Conservation (phyloP, 1,140 invertebrate species). For the Gonioctena quinquepunctata region DNA sequence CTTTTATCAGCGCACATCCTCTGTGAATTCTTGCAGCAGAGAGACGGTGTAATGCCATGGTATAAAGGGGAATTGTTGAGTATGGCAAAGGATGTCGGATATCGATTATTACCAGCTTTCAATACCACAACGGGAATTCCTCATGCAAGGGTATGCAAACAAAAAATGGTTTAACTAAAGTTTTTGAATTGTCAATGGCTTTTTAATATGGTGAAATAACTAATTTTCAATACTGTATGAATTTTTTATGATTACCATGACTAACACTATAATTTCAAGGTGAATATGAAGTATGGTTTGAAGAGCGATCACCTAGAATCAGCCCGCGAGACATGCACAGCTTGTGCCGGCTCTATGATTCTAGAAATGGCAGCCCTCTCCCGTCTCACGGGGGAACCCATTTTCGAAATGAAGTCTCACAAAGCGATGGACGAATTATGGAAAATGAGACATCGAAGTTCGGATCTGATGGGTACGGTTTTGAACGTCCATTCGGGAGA, state of each 20-base stretch:
- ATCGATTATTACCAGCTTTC: constrained; percentile 91
- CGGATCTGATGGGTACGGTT: constrained; percentile 92
- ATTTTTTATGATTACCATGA: no score
- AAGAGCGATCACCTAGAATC: constrained; percentile 74
- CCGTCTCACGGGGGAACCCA: constrained; percentile 85
- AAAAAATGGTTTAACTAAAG: no score
- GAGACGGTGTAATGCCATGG: constrained; percentile 80
- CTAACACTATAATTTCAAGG: constrained; percentile 64
- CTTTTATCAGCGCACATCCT: constrained; percentile 92
- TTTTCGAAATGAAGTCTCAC: constrained; percentile 95
- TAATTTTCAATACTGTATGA: no score
- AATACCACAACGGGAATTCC: constrained; percentile 98
- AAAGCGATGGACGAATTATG: constrained; percentile 97
- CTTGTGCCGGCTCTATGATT: constrained; percentile 98
- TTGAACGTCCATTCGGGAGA: constrained; percentile 97
- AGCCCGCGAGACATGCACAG: constrained; percentile 91
- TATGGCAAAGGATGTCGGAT: constrained; percentile 92
- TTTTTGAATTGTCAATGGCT: no score
- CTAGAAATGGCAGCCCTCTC: constrained; percentile 96
- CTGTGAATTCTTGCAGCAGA: constrained; percentile 78
- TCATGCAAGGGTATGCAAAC: constrained; percentile 89
- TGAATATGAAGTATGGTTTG: constrained; percentile 89
- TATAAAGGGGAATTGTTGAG: constrained; percentile 88
- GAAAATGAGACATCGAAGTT: constrained; percentile 89
- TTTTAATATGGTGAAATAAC: no score